These are phyloP conservation scores for Troilus luridus DNA, from an alignment of 2,888 invertebrate genomes.

Conservation along the genomic window DNA sequence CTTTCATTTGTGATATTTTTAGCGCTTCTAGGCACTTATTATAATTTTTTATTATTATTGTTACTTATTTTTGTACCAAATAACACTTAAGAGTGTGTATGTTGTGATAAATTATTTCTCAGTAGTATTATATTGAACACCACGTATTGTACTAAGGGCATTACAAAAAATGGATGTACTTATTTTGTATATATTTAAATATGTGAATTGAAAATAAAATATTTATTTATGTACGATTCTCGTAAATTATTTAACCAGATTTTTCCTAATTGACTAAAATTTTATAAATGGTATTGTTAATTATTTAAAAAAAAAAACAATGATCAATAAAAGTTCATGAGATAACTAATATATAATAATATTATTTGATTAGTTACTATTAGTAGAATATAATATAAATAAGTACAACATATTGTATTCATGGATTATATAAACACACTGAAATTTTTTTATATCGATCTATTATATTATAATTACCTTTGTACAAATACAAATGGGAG, in stretches of 20 bases:
- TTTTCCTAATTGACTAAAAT: not conserved
- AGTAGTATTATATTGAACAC: not conserved
- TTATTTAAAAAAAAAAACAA: too few relatives aligned
- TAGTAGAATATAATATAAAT: not conserved
- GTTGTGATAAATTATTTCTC: constrained; percentile 32
- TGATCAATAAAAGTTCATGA: not conserved
- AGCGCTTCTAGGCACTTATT: not conserved
- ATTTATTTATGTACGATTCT: not conserved
- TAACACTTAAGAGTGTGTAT: constrained; percentile 2
- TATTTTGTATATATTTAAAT: constrained; percentile 11
- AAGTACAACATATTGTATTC: too few relatives aligned
- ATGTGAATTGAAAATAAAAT: not conserved
- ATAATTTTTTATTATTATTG: not conserved
- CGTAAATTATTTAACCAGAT: not conserved
- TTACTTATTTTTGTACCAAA: not conserved
- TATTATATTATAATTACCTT: too few relatives aligned
- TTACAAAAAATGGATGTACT: not conserved
- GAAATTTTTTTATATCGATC: too few relatives aligned
- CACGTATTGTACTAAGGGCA: not conserved
- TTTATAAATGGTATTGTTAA: not conserved
- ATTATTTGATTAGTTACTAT: too few relatives aligned
- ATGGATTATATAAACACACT: too few relatives aligned
- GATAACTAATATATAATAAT: too few relatives aligned
- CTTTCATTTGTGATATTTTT: constrained; percentile 13
- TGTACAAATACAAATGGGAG: too few relatives aligned